phyloP scores from a whole-genome alignment of 2,113 vertebrate genomes.

The Corythaixoides concolor region DNA sequence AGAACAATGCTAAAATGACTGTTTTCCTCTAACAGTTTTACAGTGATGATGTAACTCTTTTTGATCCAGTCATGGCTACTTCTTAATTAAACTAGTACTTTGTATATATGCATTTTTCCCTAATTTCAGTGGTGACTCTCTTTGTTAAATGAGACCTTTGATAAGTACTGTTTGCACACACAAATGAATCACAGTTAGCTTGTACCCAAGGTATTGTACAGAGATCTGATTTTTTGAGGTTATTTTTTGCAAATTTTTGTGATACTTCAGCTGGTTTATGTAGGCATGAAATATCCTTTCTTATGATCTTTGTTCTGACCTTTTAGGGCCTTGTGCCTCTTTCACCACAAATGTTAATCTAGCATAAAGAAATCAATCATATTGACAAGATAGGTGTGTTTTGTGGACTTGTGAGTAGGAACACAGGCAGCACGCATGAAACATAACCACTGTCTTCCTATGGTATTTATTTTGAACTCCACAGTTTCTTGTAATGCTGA shows the following conservation, averaged over 20 bases:
- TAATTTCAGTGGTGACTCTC: background rate
- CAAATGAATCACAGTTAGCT: background rate
- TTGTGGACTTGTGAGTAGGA: background rate
- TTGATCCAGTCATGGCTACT: background rate
- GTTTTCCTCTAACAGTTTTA: background rate
- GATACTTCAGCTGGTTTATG: background rate
- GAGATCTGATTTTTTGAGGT: background rate
- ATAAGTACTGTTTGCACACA: background rate
- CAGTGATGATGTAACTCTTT: background rate
- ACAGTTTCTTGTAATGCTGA: background rate
- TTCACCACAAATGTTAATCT: background rate
- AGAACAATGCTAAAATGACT: background rate
- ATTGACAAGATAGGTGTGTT: background rate
- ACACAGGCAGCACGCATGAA: background rate
- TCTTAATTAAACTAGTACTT: background rate
- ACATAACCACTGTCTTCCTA: background rate
- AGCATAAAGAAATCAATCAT: background rate
- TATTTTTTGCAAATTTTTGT: background rate
- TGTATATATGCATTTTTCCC: background rate
- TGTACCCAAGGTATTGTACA: background rate
- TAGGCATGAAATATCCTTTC: background rate
- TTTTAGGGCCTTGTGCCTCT: background rate
- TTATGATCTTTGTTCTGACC: background rate
- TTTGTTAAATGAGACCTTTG: background rate
- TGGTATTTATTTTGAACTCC: background rate